phyloP scores from a whole-genome alignment of 1,140 invertebrate species.

The Popillia japonica region DNA sequence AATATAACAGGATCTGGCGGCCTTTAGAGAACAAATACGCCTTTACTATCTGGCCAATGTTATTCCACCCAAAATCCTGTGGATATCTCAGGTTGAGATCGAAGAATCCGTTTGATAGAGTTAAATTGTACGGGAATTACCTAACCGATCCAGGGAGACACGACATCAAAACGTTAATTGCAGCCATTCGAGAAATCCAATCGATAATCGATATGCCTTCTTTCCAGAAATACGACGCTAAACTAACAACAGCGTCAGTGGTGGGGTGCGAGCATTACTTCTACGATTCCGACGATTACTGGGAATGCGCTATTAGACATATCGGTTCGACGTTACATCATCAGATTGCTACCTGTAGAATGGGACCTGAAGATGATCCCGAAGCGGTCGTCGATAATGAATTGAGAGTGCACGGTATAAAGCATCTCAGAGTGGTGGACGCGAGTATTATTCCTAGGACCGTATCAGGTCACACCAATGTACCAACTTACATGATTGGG shows the following conservation, averaged over 20 bases:
- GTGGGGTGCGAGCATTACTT: slow-evolving; percentile 64
- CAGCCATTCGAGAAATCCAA: slow-evolving; percentile 53
- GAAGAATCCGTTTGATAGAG: slow-evolving; percentile 69
- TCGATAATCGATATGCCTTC: slow-evolving; percentile 54
- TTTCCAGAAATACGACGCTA: slow-evolving; percentile 56
- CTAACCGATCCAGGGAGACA: slow-evolving; percentile 62
- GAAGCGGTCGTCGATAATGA: slow-evolving; percentile 68
- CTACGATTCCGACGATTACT: slow-evolving; percentile 56
- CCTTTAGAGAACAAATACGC: slow-evolving; percentile 47
- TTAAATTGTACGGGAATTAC: slow-evolving; percentile 72
- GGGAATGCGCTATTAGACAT: slow-evolving; percentile 57
- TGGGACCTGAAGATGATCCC: slow-evolving; percentile 66
- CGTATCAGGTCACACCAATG: slow-evolving; percentile 77
- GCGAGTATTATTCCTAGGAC: slow-evolving; percentile 78
- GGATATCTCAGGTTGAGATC: slow-evolving; percentile 66
- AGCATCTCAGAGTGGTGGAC: slow-evolving; percentile 75
- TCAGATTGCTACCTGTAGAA: slow-evolving; percentile 68
- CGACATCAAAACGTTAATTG: slow-evolving; percentile 57
- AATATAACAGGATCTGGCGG: slow-evolving; percentile 52
- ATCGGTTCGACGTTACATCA: slow-evolving; percentile 65
- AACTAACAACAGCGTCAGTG: slow-evolving; percentile 59
- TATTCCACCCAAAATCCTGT: slow-evolving; percentile 74
- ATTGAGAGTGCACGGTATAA: slow-evolving; percentile 63
- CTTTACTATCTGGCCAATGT: slow-evolving; percentile 65
- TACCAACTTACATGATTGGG: slow-evolving; percentile 82